Evolutionary conservation across 2,888 invertebrate species (phyloP), one percentile per base, ranked within the genome.

Genomic region (Agonopterix subpropinquella): DNA sequence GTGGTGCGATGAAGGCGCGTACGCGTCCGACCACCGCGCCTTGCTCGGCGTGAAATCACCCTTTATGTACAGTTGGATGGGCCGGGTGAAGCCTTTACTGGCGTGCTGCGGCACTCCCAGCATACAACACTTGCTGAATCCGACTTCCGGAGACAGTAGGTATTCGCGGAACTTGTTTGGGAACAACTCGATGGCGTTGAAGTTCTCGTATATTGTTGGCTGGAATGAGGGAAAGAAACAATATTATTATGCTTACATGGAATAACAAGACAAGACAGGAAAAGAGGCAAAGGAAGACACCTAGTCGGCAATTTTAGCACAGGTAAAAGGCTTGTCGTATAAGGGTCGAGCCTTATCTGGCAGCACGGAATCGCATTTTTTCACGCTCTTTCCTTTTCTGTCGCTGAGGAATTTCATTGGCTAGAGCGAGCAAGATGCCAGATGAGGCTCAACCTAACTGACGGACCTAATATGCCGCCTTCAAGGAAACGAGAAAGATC

Each of bases 91-190:
- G 15, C 98, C 98, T 86, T 95, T 96, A 57, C 95, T 93, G 53
- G 93, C 92, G 77, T 97, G 95, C 64, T 92, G 91, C 4, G 96
- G 94, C 1, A 92, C 93, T 35, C 95, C 96, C 43, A 98, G 85
- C 2, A 95, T 93, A 70, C 96, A 96, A 71, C 95, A 96, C 71
- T 95, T 96, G 68, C 93, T 93, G 84, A 98, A 98, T 4, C 98
- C 98, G 43, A 98, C 95, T 71, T 97, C 97, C 0, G 94, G 91
- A 15, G 95, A 95, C 3, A 98, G 89, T 39, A 99, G 90, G 81
- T 95, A 99, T 69, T 98, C 96, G 47, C 95, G 94, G 78, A 99
- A 99, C 70, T 95, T 94, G 63, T 96, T 94, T 7, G 99, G 99
- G 63, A 93, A 94, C 70, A 99, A 91, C 73, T 95, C 93, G 59